Conservation (phyloP, 2,113 vertebrate genomes). For the Myiagra hebetior region DNA sequence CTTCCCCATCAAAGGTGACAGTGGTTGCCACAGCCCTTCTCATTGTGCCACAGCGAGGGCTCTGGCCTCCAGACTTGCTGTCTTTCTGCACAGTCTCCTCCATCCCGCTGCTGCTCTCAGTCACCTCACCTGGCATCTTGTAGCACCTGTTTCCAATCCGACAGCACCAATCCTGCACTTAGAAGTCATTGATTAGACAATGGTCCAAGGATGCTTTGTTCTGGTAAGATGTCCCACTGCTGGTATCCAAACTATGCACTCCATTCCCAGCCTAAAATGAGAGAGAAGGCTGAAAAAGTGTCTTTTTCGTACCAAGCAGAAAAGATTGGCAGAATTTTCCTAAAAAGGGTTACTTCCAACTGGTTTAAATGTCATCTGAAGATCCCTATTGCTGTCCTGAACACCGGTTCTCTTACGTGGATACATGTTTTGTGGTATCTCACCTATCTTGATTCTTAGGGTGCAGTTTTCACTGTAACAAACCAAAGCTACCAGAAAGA, state of each 20-base stretch:
- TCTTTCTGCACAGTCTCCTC: constrained; percentile 54
- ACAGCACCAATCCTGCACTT: neutral
- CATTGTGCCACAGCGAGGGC: constrained; percentile 48
- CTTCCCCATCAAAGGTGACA: constrained; percentile 80
- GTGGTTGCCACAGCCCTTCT: constrained; percentile 68
- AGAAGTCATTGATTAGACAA: constrained; percentile 1
- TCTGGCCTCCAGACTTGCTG: constrained; percentile 57
- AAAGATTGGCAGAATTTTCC: neutral
- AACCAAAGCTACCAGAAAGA: neutral
- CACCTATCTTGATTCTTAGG: neutral
- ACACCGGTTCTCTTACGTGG: neutral
- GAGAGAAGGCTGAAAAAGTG: neutral
- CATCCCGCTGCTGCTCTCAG: constrained; percentile 38
- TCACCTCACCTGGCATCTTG: constrained; percentile 49
- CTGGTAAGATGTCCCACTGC: neutral
- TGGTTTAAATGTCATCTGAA: neutral
- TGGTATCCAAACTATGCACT: neutral
- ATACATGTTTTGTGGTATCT: neutral
- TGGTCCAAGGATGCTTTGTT: neutral
- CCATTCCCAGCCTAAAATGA: constrained; percentile 46
- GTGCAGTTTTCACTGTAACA: neutral
- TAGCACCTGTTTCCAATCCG: neutral
- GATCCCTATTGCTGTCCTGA: neutral
- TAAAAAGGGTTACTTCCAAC: neutral
- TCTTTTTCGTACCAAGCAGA: neutral